Percentiles rank a stretch among this genome's conserved stretches.
phyloP scores from a whole-genome alignment of 2,113 vertebrate species.

The Corapipo altera region DNA sequence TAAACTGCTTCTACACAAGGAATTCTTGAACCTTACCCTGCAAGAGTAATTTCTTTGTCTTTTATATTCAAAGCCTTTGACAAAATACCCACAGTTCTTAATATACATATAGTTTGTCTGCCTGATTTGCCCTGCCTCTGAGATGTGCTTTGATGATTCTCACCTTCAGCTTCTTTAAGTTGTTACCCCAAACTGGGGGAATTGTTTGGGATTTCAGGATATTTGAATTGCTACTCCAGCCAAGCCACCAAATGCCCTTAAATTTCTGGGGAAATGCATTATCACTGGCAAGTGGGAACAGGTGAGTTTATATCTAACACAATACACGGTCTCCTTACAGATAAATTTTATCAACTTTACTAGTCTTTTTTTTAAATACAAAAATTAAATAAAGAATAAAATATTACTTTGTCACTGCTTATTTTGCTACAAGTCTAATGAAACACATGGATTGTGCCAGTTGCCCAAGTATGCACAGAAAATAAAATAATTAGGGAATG shows the following conservation, averaged over 20 bases:
- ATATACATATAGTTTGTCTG: neutral
- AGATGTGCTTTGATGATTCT: neutral
- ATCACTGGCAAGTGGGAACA: neutral
- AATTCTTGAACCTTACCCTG: neutral
- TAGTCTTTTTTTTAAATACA: neutral
- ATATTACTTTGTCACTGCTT: neutral
- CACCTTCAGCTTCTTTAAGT: neutral
- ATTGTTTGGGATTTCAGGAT: neutral
- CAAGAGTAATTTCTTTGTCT: neutral
- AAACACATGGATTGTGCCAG: neutral
- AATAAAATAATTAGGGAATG: slow-evolving; percentile 10
- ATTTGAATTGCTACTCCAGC: neutral
- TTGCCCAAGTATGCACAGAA: neutral
- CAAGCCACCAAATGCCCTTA: neutral
- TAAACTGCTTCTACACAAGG: neutral
- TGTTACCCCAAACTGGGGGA: neutral
- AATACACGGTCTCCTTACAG: neutral
- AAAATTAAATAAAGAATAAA: neutral
- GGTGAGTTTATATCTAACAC: neutral
- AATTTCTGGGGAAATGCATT: neutral
- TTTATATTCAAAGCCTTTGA: neutral
- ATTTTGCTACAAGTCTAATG: neutral
- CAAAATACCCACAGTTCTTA: neutral
- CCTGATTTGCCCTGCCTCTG: neutral
- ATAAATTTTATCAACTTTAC: neutral